Evolutionary conservation across 2,113 vertebrate species (phyloP), one percentile per base, ranked within the genome.

Genomic region (Odocoileus virginianus): DNA sequence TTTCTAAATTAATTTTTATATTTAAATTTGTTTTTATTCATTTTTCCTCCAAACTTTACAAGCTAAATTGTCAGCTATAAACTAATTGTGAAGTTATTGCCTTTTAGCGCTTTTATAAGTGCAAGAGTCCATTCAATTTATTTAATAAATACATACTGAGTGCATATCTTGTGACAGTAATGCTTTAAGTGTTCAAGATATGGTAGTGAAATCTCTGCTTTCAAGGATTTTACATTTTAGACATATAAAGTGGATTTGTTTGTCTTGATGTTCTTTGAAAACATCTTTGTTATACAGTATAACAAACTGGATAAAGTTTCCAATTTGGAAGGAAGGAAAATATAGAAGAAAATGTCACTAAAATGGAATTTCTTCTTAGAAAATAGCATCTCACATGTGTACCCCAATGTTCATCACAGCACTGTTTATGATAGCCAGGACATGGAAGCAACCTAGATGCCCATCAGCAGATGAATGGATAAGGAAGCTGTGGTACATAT

Each of bases 1-100:
- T 71, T 19, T 93, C 45, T 91, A 84, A 95, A 54, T 52, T 71
- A 86, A 96, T 82, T 94, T 95, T 10, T 71, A n/a, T 57, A 94
- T 27, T 95, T 58, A 74, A 81, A 45, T 71, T 87, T 71, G 0
- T 79, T 79, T 89, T 87, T 25, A 10, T 71, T 61, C 33, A 57
- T 0, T 54, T 94, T 96, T 97, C 5, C 9, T 97, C 21, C 25
- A 78, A 89, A 91, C 91, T 91, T 45, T 93, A 36, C 3, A 87
- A 10, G 11, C 4, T 95, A 91, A 71, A 95, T 33, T 8, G 12
- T 95, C 27, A 36, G 25, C 67, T n/a, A 60, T n/a, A n/a, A 86
- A 50, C 71, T 91, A 87, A 91, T 52, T 93, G 23, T 91, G 45
- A 83, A n/a, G 91, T 76, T 93, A 54, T 2, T 28, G 61, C 45